A percentile compares a stretch with the other conserved stretches of the same genome.
These are phyloP conservation scores for Morone saxatilis DNA, from an alignment of 2,113 vertebrate genomes.

Conservation along the genomic window DNA sequence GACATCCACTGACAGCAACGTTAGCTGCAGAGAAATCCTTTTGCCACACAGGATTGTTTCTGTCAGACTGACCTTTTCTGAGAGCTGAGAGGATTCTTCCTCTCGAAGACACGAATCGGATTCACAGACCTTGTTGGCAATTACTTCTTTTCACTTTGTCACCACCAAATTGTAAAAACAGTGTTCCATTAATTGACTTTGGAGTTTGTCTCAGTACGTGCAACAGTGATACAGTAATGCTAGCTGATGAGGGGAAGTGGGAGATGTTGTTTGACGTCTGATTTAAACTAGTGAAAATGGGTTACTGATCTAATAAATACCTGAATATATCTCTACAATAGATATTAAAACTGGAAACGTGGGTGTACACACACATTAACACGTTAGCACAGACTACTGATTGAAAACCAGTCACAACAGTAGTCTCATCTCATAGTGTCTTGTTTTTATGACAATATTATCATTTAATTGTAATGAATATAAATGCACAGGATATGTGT, in stretches of 20 bases:
- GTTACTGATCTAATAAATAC: neutral
- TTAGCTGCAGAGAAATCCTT: constrained; percentile 36
- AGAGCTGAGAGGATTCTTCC: constrained; percentile 21
- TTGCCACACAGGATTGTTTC: constrained; percentile 30
- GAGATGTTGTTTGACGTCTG: neutral
- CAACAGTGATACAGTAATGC: neutral
- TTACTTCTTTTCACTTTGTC: constrained; percentile 2
- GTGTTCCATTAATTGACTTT: neutral
- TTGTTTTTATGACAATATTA: neutral
- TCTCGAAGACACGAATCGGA: neutral
- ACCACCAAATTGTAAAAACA: neutral
- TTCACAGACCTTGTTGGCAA: constrained; percentile 26
- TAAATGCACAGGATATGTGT: neutral
- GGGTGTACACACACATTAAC: neutral
- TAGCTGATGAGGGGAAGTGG: neutral
- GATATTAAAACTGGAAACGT: no score
- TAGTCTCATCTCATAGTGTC: neutral
- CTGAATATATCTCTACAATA: neutral
- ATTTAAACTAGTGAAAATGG: neutral
- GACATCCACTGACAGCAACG: constrained; percentile 15
- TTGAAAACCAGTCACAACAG: neutral
- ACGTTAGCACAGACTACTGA: neutral
- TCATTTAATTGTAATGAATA: neutral
- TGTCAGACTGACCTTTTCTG: constrained; percentile 52
- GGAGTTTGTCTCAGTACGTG: neutral